Base-by-base conservation (phyloP, 2,797 vertebrate genomes). In the Oreonectes daqikongensis region DNA sequence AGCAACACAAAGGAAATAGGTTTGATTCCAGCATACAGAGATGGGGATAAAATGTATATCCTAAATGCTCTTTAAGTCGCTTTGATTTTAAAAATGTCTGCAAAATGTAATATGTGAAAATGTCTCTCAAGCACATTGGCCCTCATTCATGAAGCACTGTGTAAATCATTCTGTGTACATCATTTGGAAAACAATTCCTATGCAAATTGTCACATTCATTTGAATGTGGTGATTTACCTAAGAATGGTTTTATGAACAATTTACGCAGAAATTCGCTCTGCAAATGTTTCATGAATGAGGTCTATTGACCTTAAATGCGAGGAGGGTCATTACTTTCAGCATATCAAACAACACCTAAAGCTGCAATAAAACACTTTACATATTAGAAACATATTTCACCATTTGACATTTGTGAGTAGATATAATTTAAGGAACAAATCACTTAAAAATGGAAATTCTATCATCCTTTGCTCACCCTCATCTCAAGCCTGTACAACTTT, bases 171-270 rank as follows among this genome's bases (percentile, higher is more conserved):
- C 11, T 14, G 11, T 55, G 14, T 57, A 7, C 55, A 57, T 57
- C 55, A 30, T 57, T 28, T 28, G 1, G 14, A 57, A 26, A 30
- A 57, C 55, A 15, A 28, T 57, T 57, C 55, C 17, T 17, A 57
- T 57, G 55, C 22, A 57, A 57, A 57, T 57, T 57, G 55, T 17
- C 55, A 17, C 55, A 57, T 57, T 55, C 12, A 55, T 55, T 55
- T 55, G 1, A 55, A 55, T 55, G 22, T 55, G 52, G 22, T 57
- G 20, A 57, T 57, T 57, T 57, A 26, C 14, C 14, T 57, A 57
- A 17, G 55, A 57, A 57, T 6, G 48, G 48, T 20, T 50, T 50
- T n/a, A 50, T 50, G 48, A 50, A 9, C 48, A 50, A 50, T 20
- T 50, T n/a, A 50, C 48, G 1, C 6, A 50, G 48, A 57, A 28